Evolutionary conservation across 1,140 invertebrate species (phyloP).

Genomic region (Spodoptera frugiperda): DNA sequence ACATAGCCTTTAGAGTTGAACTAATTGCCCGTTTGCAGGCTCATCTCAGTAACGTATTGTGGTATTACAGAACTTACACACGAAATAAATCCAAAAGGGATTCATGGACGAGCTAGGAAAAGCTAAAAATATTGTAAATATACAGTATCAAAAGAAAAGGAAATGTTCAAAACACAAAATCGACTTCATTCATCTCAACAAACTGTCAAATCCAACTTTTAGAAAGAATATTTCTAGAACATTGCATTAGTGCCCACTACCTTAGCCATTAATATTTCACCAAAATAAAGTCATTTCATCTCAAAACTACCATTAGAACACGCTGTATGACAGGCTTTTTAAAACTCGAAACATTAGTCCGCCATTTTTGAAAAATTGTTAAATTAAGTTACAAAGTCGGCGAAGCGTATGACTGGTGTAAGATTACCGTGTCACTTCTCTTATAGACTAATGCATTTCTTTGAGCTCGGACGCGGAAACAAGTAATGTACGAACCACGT

Average conservation of each 20-base stretch:
- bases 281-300: background rate
- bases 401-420: slow-evolving; percentile 11
- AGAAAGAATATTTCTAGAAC: too few species aligned
- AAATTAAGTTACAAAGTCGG: slow-evolving; percentile 6
- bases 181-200: too few species aligned
- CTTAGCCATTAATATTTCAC: background rate
- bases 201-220: too few species aligned
- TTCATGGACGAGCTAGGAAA: too few species aligned
- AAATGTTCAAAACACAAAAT: too few species aligned
- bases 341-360: background rate
- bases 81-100: too few species aligned
- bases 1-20: too few species aligned
- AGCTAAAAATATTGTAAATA: too few species aligned
- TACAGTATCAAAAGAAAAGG: too few species aligned
- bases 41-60: too few species aligned
- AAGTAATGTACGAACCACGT: background rate
- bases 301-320: background rate
- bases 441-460: slow-evolving; percentile 32
- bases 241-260: background rate
- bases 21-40: too few species aligned
- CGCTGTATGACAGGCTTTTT: background rate
- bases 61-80: too few species aligned
- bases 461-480: background rate
- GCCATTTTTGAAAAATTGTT: background rate
- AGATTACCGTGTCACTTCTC: slow-evolving; percentile 19